Percentiles rank a stretch among this genome's conserved stretches.
Evolutionary conservation across 1,140 invertebrate genomes (phyloP).

Genomic region (Coenobita brevimanus): DNA sequence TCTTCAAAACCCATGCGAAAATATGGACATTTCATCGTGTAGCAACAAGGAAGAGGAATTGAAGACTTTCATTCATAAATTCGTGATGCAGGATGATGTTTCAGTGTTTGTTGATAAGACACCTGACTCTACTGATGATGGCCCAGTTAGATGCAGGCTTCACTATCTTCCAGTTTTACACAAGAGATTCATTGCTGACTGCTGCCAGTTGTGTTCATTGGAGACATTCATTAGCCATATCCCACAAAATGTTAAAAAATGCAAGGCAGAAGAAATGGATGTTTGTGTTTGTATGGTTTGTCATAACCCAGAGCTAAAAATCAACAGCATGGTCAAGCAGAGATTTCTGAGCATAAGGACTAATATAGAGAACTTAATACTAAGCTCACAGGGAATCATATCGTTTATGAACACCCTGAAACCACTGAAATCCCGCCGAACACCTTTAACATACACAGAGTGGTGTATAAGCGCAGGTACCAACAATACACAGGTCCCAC

Average conservation of each 20-base stretch:
- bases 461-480: background rate
- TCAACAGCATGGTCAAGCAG: conserved; percentile 31
- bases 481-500: background rate
- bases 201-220: conserved; percentile 22
- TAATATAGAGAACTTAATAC: conserved; percentile 9
- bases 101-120: background rate
- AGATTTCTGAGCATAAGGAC: conserved; percentile 15
- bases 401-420: conserved; percentile 5
- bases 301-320: conserved; percentile 38
- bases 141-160: background rate
- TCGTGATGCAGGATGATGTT: conserved; percentile 35
- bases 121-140: background rate
- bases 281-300: conserved; percentile 24
- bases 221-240: conserved; percentile 15
- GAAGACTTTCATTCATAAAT: conserved; percentile 9
- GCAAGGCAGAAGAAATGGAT: conserved; percentile 20
- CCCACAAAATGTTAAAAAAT: conserved; percentile 9
- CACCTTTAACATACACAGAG: background rate
- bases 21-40: no score
- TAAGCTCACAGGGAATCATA: background rate
- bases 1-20: no score
- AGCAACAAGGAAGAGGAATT: no score
- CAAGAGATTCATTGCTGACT: conserved; percentile 40
- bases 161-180: conserved; percentile 37
- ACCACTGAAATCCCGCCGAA: background rate